Base-by-base conservation (phyloP, 2,888 invertebrate genomes). In the Drosophila neotestacea region DNA sequence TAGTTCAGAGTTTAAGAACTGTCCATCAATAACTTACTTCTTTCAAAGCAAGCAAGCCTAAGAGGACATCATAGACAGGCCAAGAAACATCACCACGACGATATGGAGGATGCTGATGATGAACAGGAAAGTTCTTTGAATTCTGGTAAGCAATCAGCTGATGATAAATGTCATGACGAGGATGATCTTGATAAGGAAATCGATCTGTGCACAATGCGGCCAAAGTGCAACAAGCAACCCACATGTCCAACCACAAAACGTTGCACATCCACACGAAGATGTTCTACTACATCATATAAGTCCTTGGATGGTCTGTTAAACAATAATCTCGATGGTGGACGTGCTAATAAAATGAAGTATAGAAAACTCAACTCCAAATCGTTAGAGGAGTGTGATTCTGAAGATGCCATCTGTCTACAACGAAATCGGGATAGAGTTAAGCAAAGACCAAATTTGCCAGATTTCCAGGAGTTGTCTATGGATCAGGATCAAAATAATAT, bases 41-140 rank as follows among this genome's bases (percentile, higher is more conserved):
- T 61, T 77, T 66, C 70, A 62, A 79, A 73, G 70, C 67, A 75
- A 77, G 88, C 83, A 13, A 78, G 82, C 73, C 70, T 68, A 9
- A 64, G 73, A 41, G 58, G 50, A 9, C 71, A 46, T 9, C 59
- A 66, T 32, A 69, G 71, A 2, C 67, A 73, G 4, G 56, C 59
- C 11, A 69, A 66, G 56, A 75, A 66, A 48, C 71, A 67, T 3
- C 66, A 60, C 51, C 65, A 58, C 42, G 50, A 55, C 0, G 47
- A 77, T 5, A 6, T 61, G 7, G 47, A 73, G 3, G 9, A 22
- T n/a, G 7, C 13, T 1, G 68, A 77, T 5, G 66, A 67, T 0
- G 77, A 74, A 0, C 1, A 66, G 54, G 60, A 77, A 2, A 47
- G 47, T 6, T 48, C 48, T 0, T 2, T 65, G 7, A 58, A 48